Percentiles rank a stretch among this genome's conserved stretches.
Conservation (phyloP, 2,113 vertebrate genomes). For the Corydoras maculifer region DNA sequence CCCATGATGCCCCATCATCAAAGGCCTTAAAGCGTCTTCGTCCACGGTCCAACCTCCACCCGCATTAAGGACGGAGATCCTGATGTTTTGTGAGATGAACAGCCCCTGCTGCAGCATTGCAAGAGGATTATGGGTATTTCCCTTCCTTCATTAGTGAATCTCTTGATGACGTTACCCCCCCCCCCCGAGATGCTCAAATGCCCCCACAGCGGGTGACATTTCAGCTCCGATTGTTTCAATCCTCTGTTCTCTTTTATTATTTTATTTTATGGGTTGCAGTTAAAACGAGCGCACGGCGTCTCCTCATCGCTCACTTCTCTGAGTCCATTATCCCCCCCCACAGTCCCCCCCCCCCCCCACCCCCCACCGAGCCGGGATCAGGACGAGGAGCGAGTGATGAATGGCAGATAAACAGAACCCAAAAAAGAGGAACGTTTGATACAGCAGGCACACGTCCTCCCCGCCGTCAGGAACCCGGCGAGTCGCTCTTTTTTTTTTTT, state of each 20-base stretch:
- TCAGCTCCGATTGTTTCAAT: slow-evolving; percentile 46
- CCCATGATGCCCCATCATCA: too few species aligned
- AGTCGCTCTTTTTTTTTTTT: background rate
- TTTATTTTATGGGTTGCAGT: background rate
- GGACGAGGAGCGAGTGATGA: slow-evolving; percentile 15
- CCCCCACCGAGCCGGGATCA: slow-evolving; percentile 23
- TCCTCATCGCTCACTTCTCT: background rate
- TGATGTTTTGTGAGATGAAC: too few species aligned
- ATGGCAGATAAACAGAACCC: slow-evolving; percentile 15
- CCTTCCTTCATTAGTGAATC: too few species aligned
- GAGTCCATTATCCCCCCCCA: background rate
- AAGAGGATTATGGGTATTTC: too few species aligned
- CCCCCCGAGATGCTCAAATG: slow-evolving; percentile 33
- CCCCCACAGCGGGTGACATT: slow-evolving; percentile 42
- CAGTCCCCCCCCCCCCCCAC: background rate
- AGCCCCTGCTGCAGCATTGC: too few species aligned
- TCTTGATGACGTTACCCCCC: slow-evolving; percentile 24
- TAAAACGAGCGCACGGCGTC: slow-evolving; percentile 2
- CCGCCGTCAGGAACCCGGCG: background rate
- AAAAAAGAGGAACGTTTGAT: too few species aligned
- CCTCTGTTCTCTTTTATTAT: slow-evolving; percentile 27
- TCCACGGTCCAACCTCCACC: too few species aligned
- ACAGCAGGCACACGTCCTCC: background rate
- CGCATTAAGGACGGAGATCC: too few species aligned
- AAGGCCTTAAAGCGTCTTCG: too few species aligned